Evolutionary conservation across 2,888 invertebrate species (phyloP).

Genomic region (Platycheirus albimanus): DNA sequence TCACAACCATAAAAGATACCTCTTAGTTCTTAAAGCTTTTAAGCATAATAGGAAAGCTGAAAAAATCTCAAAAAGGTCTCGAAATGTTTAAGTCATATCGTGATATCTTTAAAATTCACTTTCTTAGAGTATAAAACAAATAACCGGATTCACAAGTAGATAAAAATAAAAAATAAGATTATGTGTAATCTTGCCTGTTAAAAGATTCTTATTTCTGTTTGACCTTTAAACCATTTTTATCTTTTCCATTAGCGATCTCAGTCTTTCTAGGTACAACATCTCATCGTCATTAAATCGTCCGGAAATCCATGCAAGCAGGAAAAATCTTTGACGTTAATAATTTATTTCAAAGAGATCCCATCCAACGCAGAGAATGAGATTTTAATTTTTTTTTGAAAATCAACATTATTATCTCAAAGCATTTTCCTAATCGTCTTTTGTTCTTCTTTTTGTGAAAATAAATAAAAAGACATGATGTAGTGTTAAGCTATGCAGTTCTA

Average conservation of each 20-base stretch:
- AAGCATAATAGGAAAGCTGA: no score
- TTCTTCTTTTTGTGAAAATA: not conserved
- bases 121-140: no score
- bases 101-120: no score
- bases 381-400: not conserved
- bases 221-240: not conserved
- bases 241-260: not conserved
- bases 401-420: not conserved
- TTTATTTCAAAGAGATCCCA: not conserved
- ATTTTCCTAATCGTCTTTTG: not conserved
- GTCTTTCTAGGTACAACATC: not conserved
- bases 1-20: no score
- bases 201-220: not conserved
- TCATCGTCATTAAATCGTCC: not conserved
- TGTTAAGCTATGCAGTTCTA: not conserved
- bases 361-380: not conserved
- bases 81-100: no score
- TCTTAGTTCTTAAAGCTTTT: no score
- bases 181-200: not conserved
- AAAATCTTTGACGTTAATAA: not conserved
- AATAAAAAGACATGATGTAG: not conserved
- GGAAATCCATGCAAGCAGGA: not conserved
- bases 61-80: no score
- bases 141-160: no score
- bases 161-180: no score